Conservation (phyloP, 2,113 vertebrate genomes). For the Zapus hudsonius region DNA sequence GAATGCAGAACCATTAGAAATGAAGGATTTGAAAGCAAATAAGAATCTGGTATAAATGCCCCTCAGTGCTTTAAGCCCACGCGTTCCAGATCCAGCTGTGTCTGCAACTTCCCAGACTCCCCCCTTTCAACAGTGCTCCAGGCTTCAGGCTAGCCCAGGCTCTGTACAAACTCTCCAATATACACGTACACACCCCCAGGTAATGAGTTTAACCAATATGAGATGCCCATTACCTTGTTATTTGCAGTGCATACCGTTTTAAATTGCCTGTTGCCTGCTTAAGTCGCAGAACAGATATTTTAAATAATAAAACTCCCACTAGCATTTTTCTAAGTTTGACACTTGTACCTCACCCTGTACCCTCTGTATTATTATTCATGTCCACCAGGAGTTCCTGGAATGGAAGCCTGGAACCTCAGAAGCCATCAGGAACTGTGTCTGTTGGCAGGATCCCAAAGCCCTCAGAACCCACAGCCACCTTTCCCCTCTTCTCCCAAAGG, state of each 20-base stretch:
- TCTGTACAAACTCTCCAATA: background rate
- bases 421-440: background rate
- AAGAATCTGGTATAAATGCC: conserved; percentile 47
- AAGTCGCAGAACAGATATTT: conserved; percentile 70
- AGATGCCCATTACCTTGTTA: conserved; percentile 36
- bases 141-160: background rate
- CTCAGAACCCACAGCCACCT: background rate
- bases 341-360: conserved; percentile 2
- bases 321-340: conserved; percentile 60
- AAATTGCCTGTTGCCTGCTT: background rate
- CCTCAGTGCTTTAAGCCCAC: background rate
- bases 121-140: background rate
- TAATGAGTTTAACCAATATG: conserved; percentile 50
- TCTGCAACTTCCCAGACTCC: background rate
- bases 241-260: conserved; percentile 62
- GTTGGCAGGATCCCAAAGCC: background rate
- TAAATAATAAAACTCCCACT: conserved; percentile 40
- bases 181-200: background rate
- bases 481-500: background rate
- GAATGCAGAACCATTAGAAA: background rate
- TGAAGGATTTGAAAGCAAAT: conserved; percentile 52
- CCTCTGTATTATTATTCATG: conserved; percentile 52
- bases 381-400: rapidly evolving
- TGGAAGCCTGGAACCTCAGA: background rate
- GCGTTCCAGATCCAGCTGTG: conserved; percentile 42